Base-by-base conservation (phyloP, 1,140 invertebrate species). In the Pseudomyrmex sp. region DNA sequence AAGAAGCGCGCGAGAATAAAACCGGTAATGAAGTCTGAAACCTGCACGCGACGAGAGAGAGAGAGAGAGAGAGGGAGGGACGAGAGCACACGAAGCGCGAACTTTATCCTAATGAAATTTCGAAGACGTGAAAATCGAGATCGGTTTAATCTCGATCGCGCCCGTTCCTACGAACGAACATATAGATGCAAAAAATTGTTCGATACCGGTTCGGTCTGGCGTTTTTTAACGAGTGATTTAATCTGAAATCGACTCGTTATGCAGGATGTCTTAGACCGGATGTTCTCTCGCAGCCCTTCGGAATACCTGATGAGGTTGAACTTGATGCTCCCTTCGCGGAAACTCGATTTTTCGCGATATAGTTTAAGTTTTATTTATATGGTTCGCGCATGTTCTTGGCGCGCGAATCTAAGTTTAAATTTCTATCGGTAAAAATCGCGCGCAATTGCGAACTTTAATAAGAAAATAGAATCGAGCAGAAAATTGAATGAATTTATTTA, bases 11-110 rank as follows among this genome's bases (percentile, higher is more conserved):
- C 48, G 26, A 66, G 50, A 79, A 20, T 58, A 56, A 48, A 79
- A 70, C 75, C 52, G 54, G 76, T 70, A 79, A 79, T 79, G 76
- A 70, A 79, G 65, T 79, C 54, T 79, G 65, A 79, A 79, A 69
- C 52, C 20, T 58, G 65, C 65, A 69, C 75, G 52, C 63, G 75
- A 68, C 35, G 10, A 35, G 35, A 35, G 35, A 35, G 5, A 35
- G 0, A 35, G 35, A 35, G 5, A 35, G 35, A 35, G 5, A 7
- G 35, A n/a, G 46, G 15, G 35, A 56, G 10, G 9, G 46, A 23
- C 46, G 15, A 54, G 26, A 54, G 26, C 26, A 7, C 35, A n/a
- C 12, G 15, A 63, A 54, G 26, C 46, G 61, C 35, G 72, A 75
- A 48, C 65, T 58, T 69, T 35, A 20, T 26, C 10, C 15, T 48